phyloP scores from a whole-genome alignment of 2,888 invertebrate species.

The Torymus texanus region DNA sequence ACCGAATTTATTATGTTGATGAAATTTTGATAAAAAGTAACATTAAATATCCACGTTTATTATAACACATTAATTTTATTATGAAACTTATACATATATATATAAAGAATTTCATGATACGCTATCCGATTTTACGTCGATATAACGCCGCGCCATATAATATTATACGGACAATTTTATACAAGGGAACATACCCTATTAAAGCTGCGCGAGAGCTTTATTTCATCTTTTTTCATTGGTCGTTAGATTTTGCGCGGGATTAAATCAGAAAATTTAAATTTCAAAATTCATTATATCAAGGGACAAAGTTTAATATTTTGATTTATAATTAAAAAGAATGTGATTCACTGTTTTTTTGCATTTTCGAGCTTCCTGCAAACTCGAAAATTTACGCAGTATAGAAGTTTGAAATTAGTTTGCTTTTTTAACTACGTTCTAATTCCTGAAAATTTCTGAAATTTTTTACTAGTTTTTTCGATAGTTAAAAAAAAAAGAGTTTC shows the following conservation, averaged over 20 bases:
- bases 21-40: constrained; percentile 24
- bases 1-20: constrained; percentile 5
- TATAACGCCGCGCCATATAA: background rate
- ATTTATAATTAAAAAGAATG: too few species aligned
- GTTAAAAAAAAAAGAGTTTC: too few species aligned
- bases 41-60: background rate
- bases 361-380: too few species aligned
- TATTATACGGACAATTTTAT: constrained; percentile 26
- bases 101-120: constrained; percentile 8
- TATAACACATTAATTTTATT: constrained; percentile 1
- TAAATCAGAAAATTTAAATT: constrained; percentile 36
- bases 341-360: too few species aligned
- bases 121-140: background rate
- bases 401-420: too few species aligned
- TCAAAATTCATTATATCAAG: too few species aligned
- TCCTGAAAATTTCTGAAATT: too few species aligned
- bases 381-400: too few species aligned
- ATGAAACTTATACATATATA: constrained; percentile 7
- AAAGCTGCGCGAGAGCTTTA: constrained; percentile 13
- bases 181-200: background rate
- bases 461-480: too few species aligned
- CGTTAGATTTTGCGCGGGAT: constrained; percentile 29
- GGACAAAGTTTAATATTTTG: too few species aligned
- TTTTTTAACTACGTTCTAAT: too few species aligned
- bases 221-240: constrained; percentile 31